phyloP scores from a whole-genome alignment of 92 coral and sea anemone species.

The Parazoanthus swiftii region DNA sequence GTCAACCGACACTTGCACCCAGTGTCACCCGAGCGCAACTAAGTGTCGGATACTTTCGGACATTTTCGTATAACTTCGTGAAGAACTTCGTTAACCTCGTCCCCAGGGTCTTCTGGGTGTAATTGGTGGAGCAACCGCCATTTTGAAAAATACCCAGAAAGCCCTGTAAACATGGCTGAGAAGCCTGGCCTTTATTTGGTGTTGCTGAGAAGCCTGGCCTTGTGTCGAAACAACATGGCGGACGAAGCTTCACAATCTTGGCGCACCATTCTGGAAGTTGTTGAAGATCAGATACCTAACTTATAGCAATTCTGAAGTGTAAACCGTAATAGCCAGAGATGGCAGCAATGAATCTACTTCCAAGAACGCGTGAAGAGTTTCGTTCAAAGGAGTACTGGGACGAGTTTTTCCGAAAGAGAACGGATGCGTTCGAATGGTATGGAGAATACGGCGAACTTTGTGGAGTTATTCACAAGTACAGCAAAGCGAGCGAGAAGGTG shows the following conservation, averaged over 20 bases:
- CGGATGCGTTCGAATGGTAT: conserved; percentile 63
- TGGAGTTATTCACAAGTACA: conserved; percentile 74
- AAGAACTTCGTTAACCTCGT: too few species aligned
- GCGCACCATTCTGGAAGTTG: too few species aligned
- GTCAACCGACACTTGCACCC: too few species aligned
- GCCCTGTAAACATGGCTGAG: too few species aligned
- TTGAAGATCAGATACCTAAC: too few species aligned
- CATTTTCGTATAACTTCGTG: too few species aligned
- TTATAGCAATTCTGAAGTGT: background rate
- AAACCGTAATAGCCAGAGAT: background rate
- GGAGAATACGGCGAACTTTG: conserved; percentile 70
- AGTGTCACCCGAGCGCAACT: too few species aligned
- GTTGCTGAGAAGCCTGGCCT: conserved; percentile 18
- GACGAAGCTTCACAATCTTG: background rate
- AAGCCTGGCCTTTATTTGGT: too few species aligned
- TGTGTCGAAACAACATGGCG: conserved; percentile 24
- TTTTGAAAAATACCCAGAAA: too few species aligned
- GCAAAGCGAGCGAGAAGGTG: conserved; percentile 67
- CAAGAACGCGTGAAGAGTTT: conserved; percentile 57
- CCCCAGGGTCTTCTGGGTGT: too few species aligned
- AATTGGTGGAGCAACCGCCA: too few species aligned
- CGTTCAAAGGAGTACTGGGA: conserved; percentile 70
- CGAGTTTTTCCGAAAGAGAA: conserved; percentile 58
- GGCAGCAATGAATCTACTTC: conserved; percentile 58
- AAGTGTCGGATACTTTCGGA: too few species aligned